Conservation (phyloP, 2,888 invertebrate species). For the Leptodirus hochenwartii region DNA sequence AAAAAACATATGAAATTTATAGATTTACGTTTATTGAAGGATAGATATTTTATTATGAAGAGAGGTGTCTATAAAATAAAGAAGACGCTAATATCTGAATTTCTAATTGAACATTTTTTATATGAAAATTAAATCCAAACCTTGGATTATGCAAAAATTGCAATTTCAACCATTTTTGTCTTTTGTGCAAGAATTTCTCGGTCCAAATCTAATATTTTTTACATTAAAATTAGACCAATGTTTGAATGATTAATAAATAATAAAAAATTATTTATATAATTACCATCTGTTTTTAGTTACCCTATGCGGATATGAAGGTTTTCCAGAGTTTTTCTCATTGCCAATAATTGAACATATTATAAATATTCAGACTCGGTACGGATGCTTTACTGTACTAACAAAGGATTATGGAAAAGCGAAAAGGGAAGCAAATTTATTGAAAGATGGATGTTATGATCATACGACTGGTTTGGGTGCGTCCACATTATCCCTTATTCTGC, state of each 20-base stretch:
- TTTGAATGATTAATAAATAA: too few species aligned
- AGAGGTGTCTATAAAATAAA: conserved; percentile 1
- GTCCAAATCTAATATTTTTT: too few species aligned
- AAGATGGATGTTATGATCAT: conserved; percentile 27
- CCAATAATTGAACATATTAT: conserved; percentile 23
- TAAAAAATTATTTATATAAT: too few species aligned
- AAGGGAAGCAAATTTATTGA: conserved; percentile 19
- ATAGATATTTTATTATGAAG: background rate
- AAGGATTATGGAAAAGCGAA: conserved; percentile 11
- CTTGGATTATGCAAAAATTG: too few species aligned
- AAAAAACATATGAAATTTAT: conserved; percentile 2
- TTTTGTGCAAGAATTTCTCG: too few species aligned
- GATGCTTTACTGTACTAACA: conserved; percentile 21
- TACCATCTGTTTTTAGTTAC: conserved; percentile 25
- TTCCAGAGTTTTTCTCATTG: conserved; percentile 24
- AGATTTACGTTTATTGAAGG: background rate
- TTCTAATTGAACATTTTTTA: too few species aligned
- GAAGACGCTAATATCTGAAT: too few species aligned
- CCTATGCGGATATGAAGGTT: conserved; percentile 32
- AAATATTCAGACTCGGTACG: conserved; percentile 23
- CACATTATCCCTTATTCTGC: conserved; percentile 20
- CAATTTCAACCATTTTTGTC: too few species aligned
- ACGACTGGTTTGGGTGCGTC: conserved; percentile 27
- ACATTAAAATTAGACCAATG: too few species aligned
- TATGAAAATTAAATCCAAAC: too few species aligned